phyloP scores from a whole-genome alignment of 2,113 vertebrate genomes.

The Sturnus vulgaris region DNA sequence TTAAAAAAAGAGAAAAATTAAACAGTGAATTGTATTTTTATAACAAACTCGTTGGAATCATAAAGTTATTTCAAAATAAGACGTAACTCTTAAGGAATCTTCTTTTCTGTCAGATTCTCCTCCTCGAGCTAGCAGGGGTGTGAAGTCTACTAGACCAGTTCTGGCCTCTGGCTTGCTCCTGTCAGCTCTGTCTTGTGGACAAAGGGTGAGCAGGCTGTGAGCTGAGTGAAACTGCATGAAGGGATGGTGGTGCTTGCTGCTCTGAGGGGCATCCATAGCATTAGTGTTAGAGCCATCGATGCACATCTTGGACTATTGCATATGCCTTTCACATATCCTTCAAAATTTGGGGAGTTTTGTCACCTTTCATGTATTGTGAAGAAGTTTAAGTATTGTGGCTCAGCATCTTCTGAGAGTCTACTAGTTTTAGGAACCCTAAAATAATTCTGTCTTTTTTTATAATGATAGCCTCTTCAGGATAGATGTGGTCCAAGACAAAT shows the following conservation, averaged over 20 bases:
- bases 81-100: not conserved
- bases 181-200: not conserved
- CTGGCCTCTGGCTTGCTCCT: not conserved
- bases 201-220: not conserved
- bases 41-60: not conserved
- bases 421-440: not conserved
- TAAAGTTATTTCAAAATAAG: not conserved
- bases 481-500: not conserved
- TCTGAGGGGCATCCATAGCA: not conserved
- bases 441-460: not conserved
- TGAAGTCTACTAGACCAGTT: not conserved
- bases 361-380: not conserved
- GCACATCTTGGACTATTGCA: not conserved
- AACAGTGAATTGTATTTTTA: not conserved
- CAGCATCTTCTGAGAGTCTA: not conserved
- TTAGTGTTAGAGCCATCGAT: rapidly evolving
- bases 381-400: not conserved
- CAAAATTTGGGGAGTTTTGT: not conserved
- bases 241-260: not conserved
- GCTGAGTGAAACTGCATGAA: not conserved
- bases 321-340: not conserved
- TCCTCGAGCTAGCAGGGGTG: not conserved
- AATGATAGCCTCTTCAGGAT: not conserved
- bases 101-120: not conserved
- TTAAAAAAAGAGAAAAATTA: not conserved